These are phyloP conservation scores for Sialia sialis DNA, from an alignment of 2,113 vertebrate species.

Conservation along the genomic window DNA sequence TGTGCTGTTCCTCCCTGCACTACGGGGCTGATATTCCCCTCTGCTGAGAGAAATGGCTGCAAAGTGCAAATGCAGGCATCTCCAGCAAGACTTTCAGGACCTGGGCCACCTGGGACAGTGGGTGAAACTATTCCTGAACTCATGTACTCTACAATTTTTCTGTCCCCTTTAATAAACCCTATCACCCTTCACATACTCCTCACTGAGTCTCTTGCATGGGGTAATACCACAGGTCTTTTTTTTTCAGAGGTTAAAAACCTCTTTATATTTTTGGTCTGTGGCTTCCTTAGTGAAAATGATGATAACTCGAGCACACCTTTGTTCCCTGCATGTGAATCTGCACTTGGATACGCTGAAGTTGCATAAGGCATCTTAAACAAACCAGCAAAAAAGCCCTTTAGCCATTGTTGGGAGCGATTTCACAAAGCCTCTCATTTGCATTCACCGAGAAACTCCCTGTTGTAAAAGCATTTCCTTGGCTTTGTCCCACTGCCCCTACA, in stretches of 20 bases:
- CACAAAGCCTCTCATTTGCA: not conserved
- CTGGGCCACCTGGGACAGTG: no score
- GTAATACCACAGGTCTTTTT: not conserved
- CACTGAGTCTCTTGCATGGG: not conserved
- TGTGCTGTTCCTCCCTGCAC: not conserved
- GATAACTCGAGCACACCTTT: not conserved
- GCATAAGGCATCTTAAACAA: not conserved
- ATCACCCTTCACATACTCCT: not conserved
- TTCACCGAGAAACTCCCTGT: not conserved
- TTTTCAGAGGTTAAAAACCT: not conserved
- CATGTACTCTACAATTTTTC: not conserved
- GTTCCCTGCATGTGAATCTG: no score
- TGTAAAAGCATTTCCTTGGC: not conserved
- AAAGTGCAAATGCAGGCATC: not conserved
- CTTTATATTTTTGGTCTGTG: not conserved
- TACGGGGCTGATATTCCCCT: fast-evolving
- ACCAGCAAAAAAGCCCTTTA: not conserved
- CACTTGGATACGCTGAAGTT: fast-evolving
- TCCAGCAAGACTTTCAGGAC: not conserved
- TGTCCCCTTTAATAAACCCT: not conserved
- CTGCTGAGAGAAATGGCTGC: not conserved
- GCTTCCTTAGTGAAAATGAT: not conserved
- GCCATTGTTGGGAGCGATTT: not conserved
- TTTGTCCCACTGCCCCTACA: not conserved
- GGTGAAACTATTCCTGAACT: not conserved